phyloP scores from a whole-genome alignment of 2,888 invertebrate species.

The Minunthozetes semirufus region DNA sequence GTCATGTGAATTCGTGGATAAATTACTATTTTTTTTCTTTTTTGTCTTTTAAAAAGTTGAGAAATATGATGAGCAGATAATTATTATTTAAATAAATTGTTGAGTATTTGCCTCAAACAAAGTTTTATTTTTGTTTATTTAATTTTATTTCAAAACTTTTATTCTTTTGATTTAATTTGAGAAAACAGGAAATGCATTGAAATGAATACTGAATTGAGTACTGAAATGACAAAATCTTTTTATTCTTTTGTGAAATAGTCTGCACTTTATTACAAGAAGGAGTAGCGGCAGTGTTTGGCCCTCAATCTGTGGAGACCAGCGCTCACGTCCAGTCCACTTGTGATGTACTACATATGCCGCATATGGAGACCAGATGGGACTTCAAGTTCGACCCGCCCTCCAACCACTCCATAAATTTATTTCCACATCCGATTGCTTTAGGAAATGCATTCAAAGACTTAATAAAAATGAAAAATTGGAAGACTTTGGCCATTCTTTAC shows the following conservation, averaged over 20 bases:
- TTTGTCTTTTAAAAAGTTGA: no score
- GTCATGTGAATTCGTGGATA: no score
- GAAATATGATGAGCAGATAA: no score
- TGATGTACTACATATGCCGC: conserved; percentile 49
- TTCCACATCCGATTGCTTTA: conserved; percentile 48
- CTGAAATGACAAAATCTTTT: not conserved
- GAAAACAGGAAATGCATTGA: conserved; percentile 3
- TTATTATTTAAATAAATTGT: no score
- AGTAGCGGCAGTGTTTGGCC: conserved; percentile 48
- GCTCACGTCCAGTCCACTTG: conserved; percentile 51
- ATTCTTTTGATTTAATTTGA: no score
- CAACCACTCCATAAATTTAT: conserved; percentile 47
- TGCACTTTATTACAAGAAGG: conserved; percentile 42
- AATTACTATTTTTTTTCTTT: no score
- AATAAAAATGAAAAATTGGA: conserved; percentile 48
- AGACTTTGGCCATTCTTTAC: conserved; percentile 49
- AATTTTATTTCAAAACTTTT: no score
- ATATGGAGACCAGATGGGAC: conserved; percentile 47
- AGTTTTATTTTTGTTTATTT: no score
- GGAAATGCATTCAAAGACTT: conserved; percentile 48
- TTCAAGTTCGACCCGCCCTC: conserved; percentile 39
- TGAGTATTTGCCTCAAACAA: no score
- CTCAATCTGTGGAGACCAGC: conserved; percentile 47
- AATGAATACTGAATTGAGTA: not conserved
- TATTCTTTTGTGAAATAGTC: conserved; percentile 38